Base-by-base conservation (phyloP, 2,888 invertebrate genomes). In the Octonoba sinensis region DNA sequence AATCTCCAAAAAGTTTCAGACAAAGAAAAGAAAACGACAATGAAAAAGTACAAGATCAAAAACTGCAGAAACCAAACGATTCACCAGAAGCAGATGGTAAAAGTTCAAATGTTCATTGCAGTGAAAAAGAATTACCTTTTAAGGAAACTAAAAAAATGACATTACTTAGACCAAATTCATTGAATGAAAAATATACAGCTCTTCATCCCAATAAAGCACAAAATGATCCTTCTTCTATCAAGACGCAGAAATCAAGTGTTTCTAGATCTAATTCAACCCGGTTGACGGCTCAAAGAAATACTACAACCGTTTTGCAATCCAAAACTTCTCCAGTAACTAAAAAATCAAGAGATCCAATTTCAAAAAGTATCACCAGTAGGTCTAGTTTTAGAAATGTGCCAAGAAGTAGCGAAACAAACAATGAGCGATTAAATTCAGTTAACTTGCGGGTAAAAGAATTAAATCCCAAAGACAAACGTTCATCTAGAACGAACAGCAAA, bases 401-500 rank as follows among this genome's bases (percentile, higher is more conserved):
- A 46, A 69, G 69, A 13, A 79, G 54, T 54, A 36, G 8, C 36
- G 36, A 36, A 36, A 36, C 8, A 36, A 36, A 36, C 36, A 8
- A 11, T 36, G 8, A 1, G 8, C 36, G 36, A 36, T 36, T 11
- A 36, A 36, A 36, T 8, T 36, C 36, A 36, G 11, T 11, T 36
- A 11, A 36, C 36, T 36, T 36, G 11, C 36, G 36, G 3, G 36
- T 66, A 54, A 66, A n/a, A 16, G 76, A 78, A 22, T 69, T 62
- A 60, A 70, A 59, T 22, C 83, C 65, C 59, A 77, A 75, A 20
- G 84, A 85, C 1, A 86, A 79, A 27, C 75, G 75, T 36, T 81
- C 86, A 76, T 82, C 88, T 16, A 84, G 86, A 89, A 92, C 83
- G 86, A 92, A 86, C 84, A 90, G 91, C 88, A 85, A 90, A 86